Base-by-base conservation (phyloP, 2,888 invertebrate genomes). In the Nesidiocoris tenuis region DNA sequence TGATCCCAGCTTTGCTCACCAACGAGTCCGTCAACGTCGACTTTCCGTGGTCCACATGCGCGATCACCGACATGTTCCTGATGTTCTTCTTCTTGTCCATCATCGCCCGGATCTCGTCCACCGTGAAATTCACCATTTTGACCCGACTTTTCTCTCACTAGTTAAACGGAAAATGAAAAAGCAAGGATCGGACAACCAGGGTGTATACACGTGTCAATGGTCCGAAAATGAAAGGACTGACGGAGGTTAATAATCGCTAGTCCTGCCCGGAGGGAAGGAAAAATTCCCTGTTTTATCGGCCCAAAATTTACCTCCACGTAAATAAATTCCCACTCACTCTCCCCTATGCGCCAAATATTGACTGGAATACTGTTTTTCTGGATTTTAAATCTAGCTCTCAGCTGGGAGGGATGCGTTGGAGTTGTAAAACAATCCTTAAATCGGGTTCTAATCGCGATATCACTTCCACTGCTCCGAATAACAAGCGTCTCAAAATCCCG, bases 21-120 rank as follows among this genome's bases (percentile, higher is more conserved):
- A 99, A 89, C 80, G 99, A 99, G 87, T 99, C 99, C 77, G 99
- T 99, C 84, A 99, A 86, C 77, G 99, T 99, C 81, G 99, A 98
- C 87, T 99, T 98, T 84, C 99, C 99, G 86, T 99, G 99, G 88
- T 99, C 99, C 81, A 99, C 99, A 87, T 99, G 99, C 82, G 99
- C 99, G 85, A 99, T 99, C 87, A 99, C 99, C 84, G 98, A 99
- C 98, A 99, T 99, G 88, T 99, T 99, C 85, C 99, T 92, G 88
- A 99, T 99, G 86, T 99, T 99, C 88, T 89, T 90, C 90, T 98
- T 98, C 87, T 95, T 95, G 94, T 99, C 98, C 99, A 99, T 99
- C 92, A 99, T 95, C 85, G 84, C 88, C 87, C 99, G 95, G 89
- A 99, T 98, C 89, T 99, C 97, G 89, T 98, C 98, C 87, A 99